Evolutionary conservation across 2,888 invertebrate genomes (phyloP).

Genomic region (Archips crataeganus): DNA sequence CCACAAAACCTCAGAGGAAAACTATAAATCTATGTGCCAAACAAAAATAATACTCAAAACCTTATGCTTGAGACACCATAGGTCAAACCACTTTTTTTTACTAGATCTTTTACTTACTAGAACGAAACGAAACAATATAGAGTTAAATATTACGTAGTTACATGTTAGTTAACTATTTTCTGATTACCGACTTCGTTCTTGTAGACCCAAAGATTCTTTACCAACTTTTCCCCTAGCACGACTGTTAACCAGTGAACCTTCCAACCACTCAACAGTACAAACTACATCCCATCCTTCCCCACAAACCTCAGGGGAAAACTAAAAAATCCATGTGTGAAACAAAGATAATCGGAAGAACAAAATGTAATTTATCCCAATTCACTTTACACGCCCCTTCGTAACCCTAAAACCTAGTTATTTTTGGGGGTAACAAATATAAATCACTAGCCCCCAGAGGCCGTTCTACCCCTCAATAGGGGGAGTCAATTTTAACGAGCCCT

Average conservation of each 20-base stretch:
- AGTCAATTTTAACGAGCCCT: slow-evolving; percentile 41
- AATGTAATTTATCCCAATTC: slow-evolving; percentile 42
- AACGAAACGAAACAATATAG: too few species aligned
- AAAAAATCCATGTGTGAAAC: slow-evolving; percentile 41
- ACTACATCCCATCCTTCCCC: slow-evolving; percentile 19
- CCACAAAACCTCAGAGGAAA: too few species aligned
- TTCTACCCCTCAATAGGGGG: slow-evolving; percentile 25
- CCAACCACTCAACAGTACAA: background rate
- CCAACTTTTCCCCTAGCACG: too few species aligned
- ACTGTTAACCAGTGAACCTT: background rate
- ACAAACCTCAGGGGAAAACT: slow-evolving; percentile 22
- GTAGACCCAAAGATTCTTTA: too few species aligned
- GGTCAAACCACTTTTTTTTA: too few species aligned
- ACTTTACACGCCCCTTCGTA: slow-evolving; percentile 31
- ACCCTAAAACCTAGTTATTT: slow-evolving; percentile 39
- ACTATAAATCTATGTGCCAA: too few species aligned
- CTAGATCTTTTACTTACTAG: too few species aligned
- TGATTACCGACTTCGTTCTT: too few species aligned
- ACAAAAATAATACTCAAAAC: too few species aligned
- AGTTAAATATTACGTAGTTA: too few species aligned
- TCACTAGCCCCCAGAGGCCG: slow-evolving; percentile 28
- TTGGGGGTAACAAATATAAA: slow-evolving; percentile 37
- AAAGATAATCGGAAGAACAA: slow-evolving; percentile 39
- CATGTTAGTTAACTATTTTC: too few species aligned
- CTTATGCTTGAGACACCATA: too few species aligned